Percentiles rank a stretch among this genome's conserved stretches.
Conservation (phyloP, 2,113 vertebrate species). For the Anhinga rufa region DNA sequence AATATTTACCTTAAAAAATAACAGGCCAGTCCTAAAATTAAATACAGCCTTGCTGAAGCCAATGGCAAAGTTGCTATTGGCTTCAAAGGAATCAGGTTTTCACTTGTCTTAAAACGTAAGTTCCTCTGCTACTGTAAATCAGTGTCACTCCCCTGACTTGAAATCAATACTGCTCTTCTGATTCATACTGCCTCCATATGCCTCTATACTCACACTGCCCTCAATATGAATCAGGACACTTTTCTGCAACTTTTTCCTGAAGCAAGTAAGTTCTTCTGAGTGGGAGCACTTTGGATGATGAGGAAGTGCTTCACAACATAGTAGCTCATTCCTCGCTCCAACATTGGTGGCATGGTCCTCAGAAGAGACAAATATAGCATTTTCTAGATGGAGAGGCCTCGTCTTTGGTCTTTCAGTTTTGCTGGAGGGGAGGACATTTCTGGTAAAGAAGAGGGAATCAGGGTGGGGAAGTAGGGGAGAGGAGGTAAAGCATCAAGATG, state of each 20-base stretch:
- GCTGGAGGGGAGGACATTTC: not conserved
- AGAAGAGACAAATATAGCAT: not conserved
- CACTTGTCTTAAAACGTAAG: not conserved
- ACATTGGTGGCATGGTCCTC: not conserved
- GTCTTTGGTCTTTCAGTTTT: not conserved
- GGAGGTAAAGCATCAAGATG: not conserved
- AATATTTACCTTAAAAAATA: not conserved
- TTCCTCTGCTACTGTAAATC: not conserved
- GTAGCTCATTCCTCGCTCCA: not conserved
- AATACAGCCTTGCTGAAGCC: not conserved
- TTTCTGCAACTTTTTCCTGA: not conserved
- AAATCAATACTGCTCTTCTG: not conserved
- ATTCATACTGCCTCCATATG: not conserved
- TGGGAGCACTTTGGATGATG: not conserved
- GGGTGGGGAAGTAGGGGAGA: not conserved
- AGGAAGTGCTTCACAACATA: not conserved
- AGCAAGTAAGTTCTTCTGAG: not conserved
- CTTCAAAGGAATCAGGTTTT: not conserved
- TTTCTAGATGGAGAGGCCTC: not conserved
- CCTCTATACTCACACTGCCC: not conserved
- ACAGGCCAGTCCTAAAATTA: not conserved
- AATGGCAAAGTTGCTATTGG: not conserved
- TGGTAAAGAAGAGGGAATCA: fast-evolving
- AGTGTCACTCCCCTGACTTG: not conserved
- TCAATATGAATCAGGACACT: not conserved